Conservation (phyloP, 2,797 vertebrate genomes). For the Luscinia luscinia region DNA sequence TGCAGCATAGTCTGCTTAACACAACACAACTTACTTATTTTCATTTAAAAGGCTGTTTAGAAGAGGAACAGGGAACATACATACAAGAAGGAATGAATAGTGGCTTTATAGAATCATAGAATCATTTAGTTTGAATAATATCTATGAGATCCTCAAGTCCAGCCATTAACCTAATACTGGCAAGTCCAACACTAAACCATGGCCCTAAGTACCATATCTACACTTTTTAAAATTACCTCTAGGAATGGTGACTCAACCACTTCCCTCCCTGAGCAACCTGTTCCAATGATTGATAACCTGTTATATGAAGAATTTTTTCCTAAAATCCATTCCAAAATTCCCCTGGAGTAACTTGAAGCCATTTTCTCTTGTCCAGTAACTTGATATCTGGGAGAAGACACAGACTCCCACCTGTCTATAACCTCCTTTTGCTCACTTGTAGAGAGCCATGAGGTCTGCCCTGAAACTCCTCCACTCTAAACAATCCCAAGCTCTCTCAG, state of each 20-base stretch:
- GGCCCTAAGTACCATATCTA: not conserved
- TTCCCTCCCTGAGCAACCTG: not conserved
- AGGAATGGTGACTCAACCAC: not conserved
- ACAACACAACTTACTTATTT: not conserved
- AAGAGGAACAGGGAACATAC: not conserved
- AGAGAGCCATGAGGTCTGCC: not conserved
- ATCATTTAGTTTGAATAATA: too few relatives aligned
- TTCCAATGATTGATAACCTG: not conserved
- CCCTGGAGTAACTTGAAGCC: not conserved
- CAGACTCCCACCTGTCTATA: not conserved
- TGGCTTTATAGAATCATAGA: not conserved
- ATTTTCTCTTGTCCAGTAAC: not conserved
- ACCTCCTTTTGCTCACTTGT: not conserved
- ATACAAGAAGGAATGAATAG: not conserved
- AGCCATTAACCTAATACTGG: too few relatives aligned
- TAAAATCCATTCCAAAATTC: not conserved
- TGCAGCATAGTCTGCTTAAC: not conserved
- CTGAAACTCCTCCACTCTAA: not conserved
- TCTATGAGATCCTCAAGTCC: too few relatives aligned
- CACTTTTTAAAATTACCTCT: not conserved
- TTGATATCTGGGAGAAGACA: not conserved
- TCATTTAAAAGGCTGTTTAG: not conserved
- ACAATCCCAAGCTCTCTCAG: not conserved
- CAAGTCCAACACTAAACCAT: not conserved
- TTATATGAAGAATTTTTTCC: not conserved